Conservation (phyloP, 2,113 vertebrate genomes). For the Athene cunicularia region DNA sequence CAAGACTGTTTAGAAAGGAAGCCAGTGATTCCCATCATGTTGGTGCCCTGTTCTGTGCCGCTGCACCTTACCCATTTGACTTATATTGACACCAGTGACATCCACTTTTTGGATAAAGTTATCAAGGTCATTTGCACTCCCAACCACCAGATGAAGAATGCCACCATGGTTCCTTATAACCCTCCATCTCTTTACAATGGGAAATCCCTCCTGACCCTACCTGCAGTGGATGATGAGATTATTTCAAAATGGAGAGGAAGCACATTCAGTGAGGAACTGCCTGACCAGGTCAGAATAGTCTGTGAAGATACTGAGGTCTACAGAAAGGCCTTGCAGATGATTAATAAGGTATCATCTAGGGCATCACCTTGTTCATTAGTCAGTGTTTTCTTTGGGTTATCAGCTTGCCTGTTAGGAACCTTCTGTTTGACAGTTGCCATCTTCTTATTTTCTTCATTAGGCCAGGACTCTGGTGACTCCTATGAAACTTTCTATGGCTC, state of each 20-base stretch:
- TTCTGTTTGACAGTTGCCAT: fast-evolving
- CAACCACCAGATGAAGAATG: background rate
- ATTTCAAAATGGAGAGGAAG: conserved; percentile 45
- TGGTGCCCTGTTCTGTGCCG: conserved; percentile 50
- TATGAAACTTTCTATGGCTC: fast-evolving
- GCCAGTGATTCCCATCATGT: conserved; percentile 60
- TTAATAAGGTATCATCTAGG: conserved; percentile 34
- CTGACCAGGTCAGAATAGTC: conserved; percentile 58
- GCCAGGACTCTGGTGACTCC: background rate
- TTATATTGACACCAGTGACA: conserved; percentile 59
- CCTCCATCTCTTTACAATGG: conserved; percentile 59
- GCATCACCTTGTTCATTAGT: background rate
- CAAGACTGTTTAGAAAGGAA: conserved; percentile 67
- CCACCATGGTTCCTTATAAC: conserved; percentile 50
- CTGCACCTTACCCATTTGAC: conserved; percentile 73
- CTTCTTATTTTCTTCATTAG: background rate
- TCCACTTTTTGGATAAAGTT: conserved; percentile 50
- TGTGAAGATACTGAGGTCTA: conserved; percentile 51
- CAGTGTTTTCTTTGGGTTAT: background rate
- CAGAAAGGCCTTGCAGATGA: conserved; percentile 31
- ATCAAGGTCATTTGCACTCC: conserved; percentile 50
- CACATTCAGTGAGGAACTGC: conserved; percentile 60
- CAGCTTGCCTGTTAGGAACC: background rate
- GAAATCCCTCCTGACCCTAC: conserved; percentile 58
- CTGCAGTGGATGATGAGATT: conserved; percentile 41